phyloP scores from a whole-genome alignment of 2,888 invertebrate species.

The Invenusta paracnida region DNA sequence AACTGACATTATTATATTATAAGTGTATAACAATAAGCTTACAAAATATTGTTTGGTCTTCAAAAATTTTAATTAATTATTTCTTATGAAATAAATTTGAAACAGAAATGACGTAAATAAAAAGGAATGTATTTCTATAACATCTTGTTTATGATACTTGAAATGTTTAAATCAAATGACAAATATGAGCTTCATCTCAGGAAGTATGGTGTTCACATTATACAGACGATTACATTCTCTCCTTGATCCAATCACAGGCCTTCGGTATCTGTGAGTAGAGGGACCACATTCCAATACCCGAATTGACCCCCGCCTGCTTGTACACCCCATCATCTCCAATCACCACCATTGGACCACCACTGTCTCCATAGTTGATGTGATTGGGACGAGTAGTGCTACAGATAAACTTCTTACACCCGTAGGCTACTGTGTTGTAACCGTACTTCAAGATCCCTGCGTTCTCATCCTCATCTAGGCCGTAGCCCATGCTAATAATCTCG shows the following conservation, averaged over 20 bases:
- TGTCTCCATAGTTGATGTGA: constrained; percentile 31
- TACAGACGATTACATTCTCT: neutral
- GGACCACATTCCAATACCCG: neutral
- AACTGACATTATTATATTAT: too few species aligned
- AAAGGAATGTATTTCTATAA: too few species aligned
- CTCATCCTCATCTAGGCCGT: neutral
- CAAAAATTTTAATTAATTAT: too few species aligned
- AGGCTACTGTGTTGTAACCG: neutral
- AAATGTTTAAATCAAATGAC: too few species aligned
- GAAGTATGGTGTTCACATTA: too few species aligned
- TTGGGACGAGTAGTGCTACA: neutral
- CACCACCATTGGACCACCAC: constrained; percentile 27
- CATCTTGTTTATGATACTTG: too few species aligned
- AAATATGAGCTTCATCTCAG: too few species aligned
- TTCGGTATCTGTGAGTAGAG: neutral
- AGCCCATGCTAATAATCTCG: neutral
- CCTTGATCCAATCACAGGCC: neutral
- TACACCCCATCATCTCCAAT: neutral
- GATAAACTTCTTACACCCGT: neutral
- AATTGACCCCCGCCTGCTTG: neutral
- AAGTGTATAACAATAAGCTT: too few species aligned
- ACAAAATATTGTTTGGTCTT: too few species aligned
- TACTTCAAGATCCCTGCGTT: neutral
- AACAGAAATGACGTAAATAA: too few species aligned
- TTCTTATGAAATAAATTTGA: too few species aligned